A percentile compares a stretch with the other conserved stretches of the same genome.
Conservation (phyloP, 2,888 invertebrate genomes). For the Pharmacophagus antenor region DNA sequence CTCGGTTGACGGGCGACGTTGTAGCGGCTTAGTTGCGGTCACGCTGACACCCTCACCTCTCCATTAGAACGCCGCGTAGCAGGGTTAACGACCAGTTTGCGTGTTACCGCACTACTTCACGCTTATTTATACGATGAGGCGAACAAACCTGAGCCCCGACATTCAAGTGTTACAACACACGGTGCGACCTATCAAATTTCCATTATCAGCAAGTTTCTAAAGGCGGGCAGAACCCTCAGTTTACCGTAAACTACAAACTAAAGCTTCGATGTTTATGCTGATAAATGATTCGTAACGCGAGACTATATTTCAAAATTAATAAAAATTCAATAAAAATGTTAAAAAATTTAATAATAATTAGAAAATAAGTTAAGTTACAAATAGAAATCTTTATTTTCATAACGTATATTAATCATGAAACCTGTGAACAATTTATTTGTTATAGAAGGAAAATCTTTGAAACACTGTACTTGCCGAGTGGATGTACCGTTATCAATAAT, state of each 20-base stretch:
- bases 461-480: no score
- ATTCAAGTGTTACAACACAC: constrained; percentile 61
- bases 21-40: constrained; percentile 61
- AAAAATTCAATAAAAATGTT: background rate
- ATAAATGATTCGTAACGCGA: constrained; percentile 20
- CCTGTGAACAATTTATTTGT: no score
- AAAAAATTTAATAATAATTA: background rate
- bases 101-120: constrained; percentile 68
- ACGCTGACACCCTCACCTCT: constrained; percentile 68
- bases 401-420: no score
- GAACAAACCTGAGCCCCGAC: constrained; percentile 60
- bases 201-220: constrained; percentile 56
- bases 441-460: no score
- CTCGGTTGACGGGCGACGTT: constrained; percentile 52
- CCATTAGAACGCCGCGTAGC: constrained; percentile 64
- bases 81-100: constrained; percentile 76
- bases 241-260: constrained; percentile 20
- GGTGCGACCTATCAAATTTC: constrained; percentile 72
- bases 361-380: no score
- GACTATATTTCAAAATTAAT: background rate
- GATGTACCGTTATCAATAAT: no score
- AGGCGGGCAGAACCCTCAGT: constrained; percentile 24
- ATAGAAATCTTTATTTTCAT: no score
- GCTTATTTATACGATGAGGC: constrained; percentile 74
- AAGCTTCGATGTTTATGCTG: constrained; percentile 21